Evolutionary conservation across 2,888 invertebrate genomes (phyloP).

Genomic region (Erebia aethiops): DNA sequence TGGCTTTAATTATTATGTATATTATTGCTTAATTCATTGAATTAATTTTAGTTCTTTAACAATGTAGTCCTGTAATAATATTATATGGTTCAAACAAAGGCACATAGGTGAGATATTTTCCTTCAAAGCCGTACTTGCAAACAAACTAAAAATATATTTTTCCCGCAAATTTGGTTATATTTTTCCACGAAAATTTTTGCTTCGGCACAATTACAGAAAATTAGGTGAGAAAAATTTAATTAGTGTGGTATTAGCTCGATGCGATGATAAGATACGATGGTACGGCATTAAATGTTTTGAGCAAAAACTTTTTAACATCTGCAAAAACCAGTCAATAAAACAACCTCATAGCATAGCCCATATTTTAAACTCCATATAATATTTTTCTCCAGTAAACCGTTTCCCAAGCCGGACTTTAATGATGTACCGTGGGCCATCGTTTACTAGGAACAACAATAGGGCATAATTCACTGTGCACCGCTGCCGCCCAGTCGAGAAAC

Average conservation of each 20-base stretch:
- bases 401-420: constrained; percentile 40
- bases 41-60: too few relatives aligned
- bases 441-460: constrained; percentile 63
- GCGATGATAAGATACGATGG: background rate
- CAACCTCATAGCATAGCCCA: constrained; percentile 16
- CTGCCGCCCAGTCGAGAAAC: constrained; percentile 56
- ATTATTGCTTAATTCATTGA: too few relatives aligned
- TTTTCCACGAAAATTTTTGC: too few relatives aligned
- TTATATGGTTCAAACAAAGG: too few relatives aligned
- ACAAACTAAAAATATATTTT: too few relatives aligned
- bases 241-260: background rate
- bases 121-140: too few relatives aligned
- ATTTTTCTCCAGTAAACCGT: constrained; percentile 35
- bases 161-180: too few relatives aligned
- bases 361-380: constrained; percentile 22
- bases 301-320: background rate
- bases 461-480: constrained; percentile 59
- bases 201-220: too few relatives aligned
- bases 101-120: too few relatives aligned
- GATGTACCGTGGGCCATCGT: constrained; percentile 43
- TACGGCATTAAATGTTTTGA: background rate
- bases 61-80: too few relatives aligned
- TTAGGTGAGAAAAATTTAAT: too few relatives aligned
- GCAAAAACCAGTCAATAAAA: constrained; percentile 9
- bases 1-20: too few relatives aligned